Base-by-base conservation (phyloP, 2,113 vertebrate genomes). In the Arvicanthis niloticus region DNA sequence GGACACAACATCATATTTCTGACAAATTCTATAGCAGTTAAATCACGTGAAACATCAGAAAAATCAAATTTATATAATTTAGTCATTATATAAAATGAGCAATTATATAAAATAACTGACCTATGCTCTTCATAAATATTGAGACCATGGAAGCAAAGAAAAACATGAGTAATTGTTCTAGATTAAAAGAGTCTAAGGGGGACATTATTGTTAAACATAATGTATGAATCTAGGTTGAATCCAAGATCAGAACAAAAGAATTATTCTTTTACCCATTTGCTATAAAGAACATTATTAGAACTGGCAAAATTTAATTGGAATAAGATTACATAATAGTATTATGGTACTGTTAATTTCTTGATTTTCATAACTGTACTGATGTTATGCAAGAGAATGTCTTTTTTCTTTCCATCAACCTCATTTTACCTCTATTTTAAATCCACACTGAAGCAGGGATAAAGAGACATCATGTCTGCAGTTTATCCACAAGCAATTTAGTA, bases 271-370 rank as follows among this genome's bases (percentile, higher is more conserved):
- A 60, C 48, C 22, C 84, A 85, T 96, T 94, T 68, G 77, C 31
- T 87, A 73, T 89, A 82, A 90, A 97, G 85, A 87, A 82, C 48
- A 93, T 84, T 95, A 85, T 97, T 96, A 93, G 78, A 96, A 72
- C 31, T 88, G 78, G 42, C 37, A 96, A 93, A 96, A 68, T 91
- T 48, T 93, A 91, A 94, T 91, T 85, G 65, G 48, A 91, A 70
- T 85, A 67, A 91, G 24, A 81, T 89, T 95, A 86, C 10, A 58
- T 95, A 96, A 97, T 60, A 81, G 72, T 65, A 77, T 95, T 89
- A 67, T 82, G 58, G 78, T 34, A 96, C 80, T 73, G 91, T 93
- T 96, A 75, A 93, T 72, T 96, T 95, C 31, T 62, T 87, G 84
- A 91, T 86, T 96, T 96, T 94, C 72, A 85, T 93, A 88, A 96